A percentile compares a stretch with the other conserved stretches of the same genome.
These are phyloP conservation scores for Pavo muticus DNA, from an alignment of 2,113 vertebrate species.

Conservation along the genomic window DNA sequence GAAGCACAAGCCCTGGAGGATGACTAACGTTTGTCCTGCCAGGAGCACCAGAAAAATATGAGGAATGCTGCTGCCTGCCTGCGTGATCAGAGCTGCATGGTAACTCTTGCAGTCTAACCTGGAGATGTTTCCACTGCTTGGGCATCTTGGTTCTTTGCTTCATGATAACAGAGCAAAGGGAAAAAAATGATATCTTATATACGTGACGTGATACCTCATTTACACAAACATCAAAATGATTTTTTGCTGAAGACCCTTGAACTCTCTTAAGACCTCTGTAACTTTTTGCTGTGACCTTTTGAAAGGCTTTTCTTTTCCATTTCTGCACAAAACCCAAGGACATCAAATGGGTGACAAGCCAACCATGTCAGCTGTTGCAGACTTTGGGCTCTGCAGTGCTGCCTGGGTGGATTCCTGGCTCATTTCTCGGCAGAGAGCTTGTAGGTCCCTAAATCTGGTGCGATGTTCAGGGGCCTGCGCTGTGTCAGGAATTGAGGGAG, in stretches of 20 bases:
- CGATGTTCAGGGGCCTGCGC: not conserved
- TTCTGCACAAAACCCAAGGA: not conserved
- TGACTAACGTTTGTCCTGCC: fast-evolving
- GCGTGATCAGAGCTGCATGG: fast-evolving
- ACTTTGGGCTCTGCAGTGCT: not conserved
- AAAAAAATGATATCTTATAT: not conserved
- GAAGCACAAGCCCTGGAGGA: not conserved
- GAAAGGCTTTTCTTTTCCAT: not conserved
- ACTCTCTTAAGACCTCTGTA: not conserved
- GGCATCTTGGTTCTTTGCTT: not conserved
- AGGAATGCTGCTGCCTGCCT: not conserved
- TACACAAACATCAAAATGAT: not conserved
- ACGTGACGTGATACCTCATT: not conserved
- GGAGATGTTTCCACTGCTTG: not conserved
- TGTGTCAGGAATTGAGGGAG: not conserved
- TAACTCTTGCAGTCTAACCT: not conserved
- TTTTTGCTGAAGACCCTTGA: not conserved
- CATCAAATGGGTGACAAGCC: fast-evolving
- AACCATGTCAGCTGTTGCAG: not conserved
- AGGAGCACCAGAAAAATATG: not conserved
- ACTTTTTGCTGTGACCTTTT: not conserved
- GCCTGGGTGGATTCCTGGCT: not conserved
- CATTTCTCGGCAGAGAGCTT: not conserved
- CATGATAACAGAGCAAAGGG: not conserved
- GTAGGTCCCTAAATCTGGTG: not conserved